Conservation (phyloP, 2,888 invertebrate genomes). For the Macropis europaea region DNA sequence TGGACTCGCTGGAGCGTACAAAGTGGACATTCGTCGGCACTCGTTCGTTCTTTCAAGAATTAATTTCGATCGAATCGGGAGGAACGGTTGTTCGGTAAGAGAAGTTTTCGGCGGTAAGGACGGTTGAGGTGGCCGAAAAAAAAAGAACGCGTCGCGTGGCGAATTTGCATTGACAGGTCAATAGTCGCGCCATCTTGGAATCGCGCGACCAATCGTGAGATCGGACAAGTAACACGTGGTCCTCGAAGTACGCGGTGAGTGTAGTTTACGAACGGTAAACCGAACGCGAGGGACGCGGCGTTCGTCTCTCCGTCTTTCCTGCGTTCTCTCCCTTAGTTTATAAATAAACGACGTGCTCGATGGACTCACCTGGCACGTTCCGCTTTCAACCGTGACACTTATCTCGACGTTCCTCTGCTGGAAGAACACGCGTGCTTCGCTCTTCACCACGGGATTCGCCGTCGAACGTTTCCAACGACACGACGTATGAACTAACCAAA, state of each 20-base stretch:
- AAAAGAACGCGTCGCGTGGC: not conserved
- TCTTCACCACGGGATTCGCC: not conserved
- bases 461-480: not conserved
- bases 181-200: constrained; percentile 50
- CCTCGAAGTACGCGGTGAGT: constrained; percentile 27
- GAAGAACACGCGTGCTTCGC: constrained; percentile 30
- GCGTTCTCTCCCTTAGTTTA: constrained; percentile 54
- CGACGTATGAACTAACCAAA: not conserved
- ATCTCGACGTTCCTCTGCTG: constrained; percentile 33
- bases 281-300: constrained; percentile 37
- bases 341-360: constrained; percentile 55
- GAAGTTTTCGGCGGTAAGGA: not conserved
- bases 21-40: no score
- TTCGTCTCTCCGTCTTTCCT: constrained; percentile 39
- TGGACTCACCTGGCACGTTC: constrained; percentile 53
- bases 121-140: not conserved
- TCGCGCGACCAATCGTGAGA: constrained; percentile 47
- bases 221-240: constrained; percentile 47
- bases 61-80: no score
- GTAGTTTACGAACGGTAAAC: constrained; percentile 58
- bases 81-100: not conserved
- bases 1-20: no score
- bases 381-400: constrained; percentile 57
- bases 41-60: no score
- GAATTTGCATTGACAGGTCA: constrained; percentile 50